Base-by-base conservation (phyloP, 1,140 invertebrate genomes). In the Arion vulgaris region DNA sequence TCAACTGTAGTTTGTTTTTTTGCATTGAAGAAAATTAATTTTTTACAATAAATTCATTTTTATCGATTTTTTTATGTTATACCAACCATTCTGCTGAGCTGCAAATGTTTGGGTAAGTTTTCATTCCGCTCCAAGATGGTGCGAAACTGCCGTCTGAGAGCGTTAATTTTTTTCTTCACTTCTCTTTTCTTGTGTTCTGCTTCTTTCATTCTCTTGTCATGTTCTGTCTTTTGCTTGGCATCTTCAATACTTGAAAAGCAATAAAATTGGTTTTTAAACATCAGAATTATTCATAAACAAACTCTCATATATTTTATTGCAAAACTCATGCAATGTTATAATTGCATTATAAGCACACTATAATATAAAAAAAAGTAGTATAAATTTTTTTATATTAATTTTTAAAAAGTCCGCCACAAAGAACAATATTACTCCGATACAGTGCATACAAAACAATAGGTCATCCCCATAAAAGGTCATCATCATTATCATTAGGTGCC, bases 221-320 rank as follows among this genome's bases (percentile, higher is more conserved):
- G 83, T 89, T 95, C 94, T 28, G 91, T 90, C 88, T 94, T 94
- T 84, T 92, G 93, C 87, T 94, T 94, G n/a, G 93, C 93, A 90
- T 96, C 94, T 91, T 96, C 95, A 82, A 96, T 92, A 87, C 94
- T 95, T 39, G 49, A 84, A 76, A 80, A 28, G 36, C 62, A 80
- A 49, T 32, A 81, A 53, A 41, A 38, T 45, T 1, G n/a, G n/a
- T n/a, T n/a, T n/a, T n/a, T n/a, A 26, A 62, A 76, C 26, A 76
- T 51, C 51, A 51, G 41, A 28, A 51, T 49, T 32, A 49, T 17
- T 76, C 45, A 76, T 11, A 36, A 73, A n/a, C n/a, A n/a, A n/a
- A n/a, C n/a, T n/a, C n/a, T n/a, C n/a, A n/a, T n/a, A n/a, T 71
- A 71, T 13, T 57, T 17, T 17, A 26, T 26, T 19, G 15, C 19